These are phyloP conservation scores for Rhopilema esculentum DNA, from an alignment of 30 jellyfish, hydroid and myxozoan genomes.

Conservation along the genomic window DNA sequence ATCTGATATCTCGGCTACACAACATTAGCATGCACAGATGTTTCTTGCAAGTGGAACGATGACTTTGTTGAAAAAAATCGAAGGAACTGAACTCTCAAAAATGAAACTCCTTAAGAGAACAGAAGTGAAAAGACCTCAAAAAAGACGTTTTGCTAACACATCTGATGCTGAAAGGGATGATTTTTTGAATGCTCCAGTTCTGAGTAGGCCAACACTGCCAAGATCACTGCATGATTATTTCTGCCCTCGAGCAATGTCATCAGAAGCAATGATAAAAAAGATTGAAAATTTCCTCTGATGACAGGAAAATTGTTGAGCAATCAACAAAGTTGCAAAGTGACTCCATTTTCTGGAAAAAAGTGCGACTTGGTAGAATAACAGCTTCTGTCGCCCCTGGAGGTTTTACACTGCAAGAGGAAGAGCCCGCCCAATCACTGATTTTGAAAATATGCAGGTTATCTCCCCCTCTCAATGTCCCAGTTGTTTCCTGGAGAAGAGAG, in stretches of 20 bases:
- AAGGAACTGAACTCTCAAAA: slow-evolving; percentile 11
- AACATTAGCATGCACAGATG: slow-evolving; percentile 8
- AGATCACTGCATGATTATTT: background rate
- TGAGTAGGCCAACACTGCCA: background rate
- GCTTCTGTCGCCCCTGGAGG: slow-evolving; percentile 21
- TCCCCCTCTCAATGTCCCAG: background rate
- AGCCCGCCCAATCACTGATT: background rate
- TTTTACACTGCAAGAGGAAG: slow-evolving; percentile 1
- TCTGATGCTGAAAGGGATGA: background rate
- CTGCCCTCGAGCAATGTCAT: background rate
- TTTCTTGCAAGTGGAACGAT: slow-evolving; percentile 36
- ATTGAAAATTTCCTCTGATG: background rate
- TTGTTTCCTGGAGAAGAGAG: background rate
- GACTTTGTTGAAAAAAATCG: slow-evolving; percentile 33
- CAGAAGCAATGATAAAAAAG: slow-evolving; percentile 17
- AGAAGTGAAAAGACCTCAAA: background rate
- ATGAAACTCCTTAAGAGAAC: slow-evolving; percentile 1
- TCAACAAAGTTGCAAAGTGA: slow-evolving; percentile 15
- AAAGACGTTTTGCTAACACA: background rate
- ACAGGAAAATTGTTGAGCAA: slow-evolving; percentile 2
- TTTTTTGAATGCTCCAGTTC: background rate
- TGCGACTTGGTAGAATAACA: slow-evolving; percentile 2
- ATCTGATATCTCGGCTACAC: slow-evolving; percentile 43
- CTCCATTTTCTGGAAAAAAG: background rate
- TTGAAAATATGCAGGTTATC: background rate